A percentile compares a stretch with the other conserved stretches of the same genome.
These are phyloP conservation scores for Perizoma affinitatum DNA, from an alignment of 2,888 invertebrate genomes.

Conservation along the genomic window DNA sequence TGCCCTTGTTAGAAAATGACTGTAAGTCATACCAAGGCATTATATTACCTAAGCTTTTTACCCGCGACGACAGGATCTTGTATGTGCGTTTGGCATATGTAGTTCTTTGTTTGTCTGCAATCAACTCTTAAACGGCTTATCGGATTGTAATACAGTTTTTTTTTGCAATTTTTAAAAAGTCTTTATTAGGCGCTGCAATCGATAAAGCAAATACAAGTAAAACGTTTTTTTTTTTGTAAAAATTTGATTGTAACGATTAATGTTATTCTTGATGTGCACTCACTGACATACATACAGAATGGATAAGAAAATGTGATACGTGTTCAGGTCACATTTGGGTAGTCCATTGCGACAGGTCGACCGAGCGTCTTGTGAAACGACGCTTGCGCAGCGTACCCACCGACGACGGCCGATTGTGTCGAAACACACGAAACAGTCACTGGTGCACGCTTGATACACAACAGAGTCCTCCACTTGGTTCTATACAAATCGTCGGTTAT, in stretches of 20 bases:
- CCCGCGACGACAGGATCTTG: too few relatives aligned
- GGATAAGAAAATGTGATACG: conserved; percentile 74
- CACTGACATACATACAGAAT: conserved; percentile 45
- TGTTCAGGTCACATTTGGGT: conserved; percentile 83
- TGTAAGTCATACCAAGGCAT: too few relatives aligned
- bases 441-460: conserved; percentile 62
- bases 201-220: too few relatives aligned
- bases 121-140: too few relatives aligned
- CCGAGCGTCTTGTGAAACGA: conserved; percentile 79
- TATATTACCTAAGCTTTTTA: too few relatives aligned
- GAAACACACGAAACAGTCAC: conserved; percentile 75
- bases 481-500: conserved; percentile 11
- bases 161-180: too few relatives aligned
- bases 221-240: too few relatives aligned
- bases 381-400: conserved; percentile 80
- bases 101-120: too few relatives aligned
- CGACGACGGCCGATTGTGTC: conserved; percentile 71
- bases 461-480: conserved; percentile 52
- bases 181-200: too few relatives aligned
- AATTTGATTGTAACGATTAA: conserved; percentile 1
- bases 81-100: too few relatives aligned
- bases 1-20: too few relatives aligned
- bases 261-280: conserved; percentile 24
- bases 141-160: too few relatives aligned
- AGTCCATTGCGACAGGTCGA: conserved; percentile 81